phyloP scores from a whole-genome alignment of 2,888 invertebrate genomes.

The Cheilosia pagana region DNA sequence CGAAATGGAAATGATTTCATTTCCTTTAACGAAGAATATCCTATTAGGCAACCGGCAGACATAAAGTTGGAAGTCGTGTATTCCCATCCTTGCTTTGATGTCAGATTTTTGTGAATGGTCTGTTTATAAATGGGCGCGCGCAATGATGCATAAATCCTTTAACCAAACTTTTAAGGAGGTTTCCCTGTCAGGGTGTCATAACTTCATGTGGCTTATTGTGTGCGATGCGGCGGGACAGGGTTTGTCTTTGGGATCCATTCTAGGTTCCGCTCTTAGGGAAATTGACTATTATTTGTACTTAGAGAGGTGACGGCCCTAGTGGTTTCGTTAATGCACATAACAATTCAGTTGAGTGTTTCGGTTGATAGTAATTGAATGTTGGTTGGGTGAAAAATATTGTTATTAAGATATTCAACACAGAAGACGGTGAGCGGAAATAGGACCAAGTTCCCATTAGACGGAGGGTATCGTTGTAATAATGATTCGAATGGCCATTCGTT shows the following conservation, averaged over 20 bases:
- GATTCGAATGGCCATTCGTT: slow-evolving; percentile 28
- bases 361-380: slow-evolving; percentile 55
- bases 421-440: slow-evolving; percentile 1
- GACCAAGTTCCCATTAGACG: slow-evolving; percentile 6
- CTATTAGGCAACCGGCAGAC: slow-evolving; percentile 47
- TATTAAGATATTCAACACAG: slow-evolving; percentile 43
- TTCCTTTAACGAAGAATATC: slow-evolving; percentile 63
- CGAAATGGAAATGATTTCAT: slow-evolving; percentile 74
- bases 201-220: slow-evolving; percentile 51
- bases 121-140: slow-evolving; percentile 28
- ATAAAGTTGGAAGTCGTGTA: slow-evolving; percentile 14
- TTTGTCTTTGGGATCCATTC: slow-evolving; percentile 54
- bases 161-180: slow-evolving; percentile 56
- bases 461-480: slow-evolving; percentile 33
- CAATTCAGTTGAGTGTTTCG: slow-evolving; percentile 37
- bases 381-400: slow-evolving; percentile 30
- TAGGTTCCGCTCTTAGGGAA: slow-evolving; percentile 51
- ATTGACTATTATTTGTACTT: slow-evolving; percentile 59
- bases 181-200: slow-evolving; percentile 32
- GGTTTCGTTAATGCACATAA: slow-evolving; percentile 13
- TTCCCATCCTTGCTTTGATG: background rate
- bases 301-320: slow-evolving; percentile 34
- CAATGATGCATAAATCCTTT: slow-evolving; percentile 72
- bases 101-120: slow-evolving; percentile 15
- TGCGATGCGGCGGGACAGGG: slow-evolving; percentile 16